Evolutionary conservation across 2,113 vertebrate species (phyloP).

Genomic region (Myiozetetes cayanensis): DNA sequence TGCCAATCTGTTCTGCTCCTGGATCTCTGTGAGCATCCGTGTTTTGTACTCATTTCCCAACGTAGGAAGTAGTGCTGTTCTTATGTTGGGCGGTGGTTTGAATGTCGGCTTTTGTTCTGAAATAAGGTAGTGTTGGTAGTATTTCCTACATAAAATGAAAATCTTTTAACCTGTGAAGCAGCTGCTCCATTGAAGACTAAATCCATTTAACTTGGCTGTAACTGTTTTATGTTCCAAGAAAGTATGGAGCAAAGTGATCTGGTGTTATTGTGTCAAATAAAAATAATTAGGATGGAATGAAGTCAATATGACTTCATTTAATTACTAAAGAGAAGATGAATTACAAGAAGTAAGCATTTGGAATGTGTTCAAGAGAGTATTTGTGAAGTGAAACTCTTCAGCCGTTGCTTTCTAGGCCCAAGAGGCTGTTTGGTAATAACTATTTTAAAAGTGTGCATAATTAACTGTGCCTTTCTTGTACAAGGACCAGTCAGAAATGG

Average conservation of each 20-base stretch:
- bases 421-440: background rate
- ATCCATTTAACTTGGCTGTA: background rate
- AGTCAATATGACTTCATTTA: background rate
- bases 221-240: background rate
- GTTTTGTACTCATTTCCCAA: background rate
- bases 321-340: background rate
- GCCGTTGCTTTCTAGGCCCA: background rate
- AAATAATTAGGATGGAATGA: background rate
- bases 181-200: background rate
- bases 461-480: background rate
- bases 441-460: background rate
- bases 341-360: background rate
- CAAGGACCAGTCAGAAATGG: background rate
- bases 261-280: background rate
- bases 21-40: background rate
- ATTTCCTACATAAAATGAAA: background rate
- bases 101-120: background rate
- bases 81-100: rapidly evolving
- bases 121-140: background rate
- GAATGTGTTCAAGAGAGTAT: background rate
- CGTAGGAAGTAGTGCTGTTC: background rate
- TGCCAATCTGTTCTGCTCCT: background rate
- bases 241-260: background rate
- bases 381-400: background rate
- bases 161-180: background rate